Percentiles rank a stretch among this genome's conserved stretches.
Conservation (phyloP, 2,113 vertebrate genomes). For the Corythoichthys haematopterus region DNA sequence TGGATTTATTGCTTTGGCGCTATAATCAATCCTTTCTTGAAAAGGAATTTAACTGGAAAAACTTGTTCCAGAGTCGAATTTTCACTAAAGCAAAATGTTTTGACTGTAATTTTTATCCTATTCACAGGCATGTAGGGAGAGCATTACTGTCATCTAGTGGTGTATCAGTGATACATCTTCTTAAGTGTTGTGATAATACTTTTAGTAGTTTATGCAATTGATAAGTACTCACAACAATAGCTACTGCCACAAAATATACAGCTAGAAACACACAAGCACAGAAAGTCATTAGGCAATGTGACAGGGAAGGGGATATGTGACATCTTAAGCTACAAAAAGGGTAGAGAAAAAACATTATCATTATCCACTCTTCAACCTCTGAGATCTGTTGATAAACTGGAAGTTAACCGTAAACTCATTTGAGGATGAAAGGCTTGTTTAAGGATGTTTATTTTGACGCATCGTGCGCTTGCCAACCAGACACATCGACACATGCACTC, state of each 20-base stretch:
- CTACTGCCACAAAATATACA: too few species aligned
- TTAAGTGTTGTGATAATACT: too few species aligned
- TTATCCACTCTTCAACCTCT: not conserved
- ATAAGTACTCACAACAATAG: too few species aligned
- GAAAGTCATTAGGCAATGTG: slow-evolving; percentile 8
- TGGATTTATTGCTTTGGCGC: not conserved
- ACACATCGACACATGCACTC: slow-evolving; percentile 14
- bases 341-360: not conserved
- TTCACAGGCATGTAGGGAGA: too few species aligned
- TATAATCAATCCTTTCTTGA: not conserved
- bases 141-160: too few species aligned
- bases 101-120: not conserved
- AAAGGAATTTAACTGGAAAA: not conserved
- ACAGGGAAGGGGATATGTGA: slow-evolving; percentile 1
- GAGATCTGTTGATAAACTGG: slow-evolving; percentile 44
- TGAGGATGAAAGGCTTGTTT: slow-evolving; percentile 27
- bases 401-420: slow-evolving; percentile 35
- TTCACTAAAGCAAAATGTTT: not conserved
- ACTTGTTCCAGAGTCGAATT: not conserved
- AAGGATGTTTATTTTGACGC: slow-evolving; percentile 36
- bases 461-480: slow-evolving; percentile 5
- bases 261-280: too few species aligned
- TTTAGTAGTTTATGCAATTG: too few species aligned
- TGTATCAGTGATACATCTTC: too few species aligned
- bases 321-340: not conserved